phyloP scores from a whole-genome alignment of 1,140 invertebrate genomes.

The Bombus vancouverensis region DNA sequence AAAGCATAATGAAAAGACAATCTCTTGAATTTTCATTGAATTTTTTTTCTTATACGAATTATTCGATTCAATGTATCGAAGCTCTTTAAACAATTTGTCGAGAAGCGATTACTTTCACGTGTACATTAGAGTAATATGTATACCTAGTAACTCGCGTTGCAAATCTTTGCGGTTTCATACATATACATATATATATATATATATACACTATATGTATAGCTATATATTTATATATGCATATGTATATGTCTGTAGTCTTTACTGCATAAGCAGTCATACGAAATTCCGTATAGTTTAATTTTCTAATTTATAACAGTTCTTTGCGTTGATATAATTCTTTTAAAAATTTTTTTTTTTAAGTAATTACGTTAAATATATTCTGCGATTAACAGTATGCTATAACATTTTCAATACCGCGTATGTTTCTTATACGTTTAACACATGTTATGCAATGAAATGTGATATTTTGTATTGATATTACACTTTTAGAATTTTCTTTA shows the following conservation, averaged over 20 bases:
- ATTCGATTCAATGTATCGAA: conserved; percentile 4
- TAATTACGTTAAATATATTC: neutral
- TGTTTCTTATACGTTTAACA: neutral
- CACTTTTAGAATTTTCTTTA: neutral
- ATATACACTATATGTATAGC: neutral
- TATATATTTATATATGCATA: neutral
- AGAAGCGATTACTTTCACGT: conserved; percentile 15
- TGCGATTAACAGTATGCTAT: neutral
- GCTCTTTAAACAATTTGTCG: neutral
- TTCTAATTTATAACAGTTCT: neutral
- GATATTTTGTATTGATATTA: neutral
- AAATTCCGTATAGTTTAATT: conserved; percentile 5
- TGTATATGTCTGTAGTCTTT: neutral
- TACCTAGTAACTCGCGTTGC: neutral
- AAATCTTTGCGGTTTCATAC: neutral
- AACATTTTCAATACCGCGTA: neutral
- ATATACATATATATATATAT: neutral
- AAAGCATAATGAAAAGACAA: conserved; percentile 14
- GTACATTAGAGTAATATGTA: neutral
- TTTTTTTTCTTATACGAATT: neutral
- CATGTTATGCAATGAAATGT: neutral
- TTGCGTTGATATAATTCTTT: neutral
- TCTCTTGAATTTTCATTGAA: neutral
- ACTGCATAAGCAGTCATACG: conserved; percentile 16
- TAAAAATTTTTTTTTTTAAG: neutral